A percentile compares a stretch with the other conserved stretches of the same genome.
phyloP scores from a whole-genome alignment of 1,140 invertebrate genomes.

The Caenorhabditis brenneri region DNA sequence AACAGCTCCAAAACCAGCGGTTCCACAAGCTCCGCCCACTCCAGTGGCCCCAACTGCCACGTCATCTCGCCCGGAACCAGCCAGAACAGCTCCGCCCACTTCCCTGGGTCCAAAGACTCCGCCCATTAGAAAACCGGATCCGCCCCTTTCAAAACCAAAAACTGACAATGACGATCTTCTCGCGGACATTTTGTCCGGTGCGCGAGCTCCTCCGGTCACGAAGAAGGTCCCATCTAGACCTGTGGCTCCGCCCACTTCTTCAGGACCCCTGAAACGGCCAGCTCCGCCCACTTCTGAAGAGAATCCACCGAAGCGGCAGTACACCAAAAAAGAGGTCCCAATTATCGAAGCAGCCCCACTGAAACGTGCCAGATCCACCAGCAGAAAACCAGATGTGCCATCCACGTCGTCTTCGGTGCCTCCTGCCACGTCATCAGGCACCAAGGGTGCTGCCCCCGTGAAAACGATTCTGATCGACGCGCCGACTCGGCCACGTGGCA shows the following conservation, averaged over 20 bases:
- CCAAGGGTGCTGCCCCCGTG: background rate
- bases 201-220: background rate
- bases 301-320: background rate
- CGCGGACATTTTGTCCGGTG: background rate
- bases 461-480: conserved; percentile 2
- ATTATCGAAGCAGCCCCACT: background rate
- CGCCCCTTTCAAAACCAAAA: background rate
- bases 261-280: background rate
- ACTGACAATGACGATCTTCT: background rate
- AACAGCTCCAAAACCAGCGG: background rate
- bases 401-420: background rate
- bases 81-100: background rate
- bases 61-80: too few relatives aligned
- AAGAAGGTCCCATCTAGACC: background rate
- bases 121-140: too few relatives aligned
- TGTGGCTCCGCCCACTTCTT: background rate
- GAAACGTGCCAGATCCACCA: background rate
- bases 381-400: background rate
- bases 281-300: background rate
- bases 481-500: background rate
- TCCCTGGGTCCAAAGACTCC: too few relatives aligned
- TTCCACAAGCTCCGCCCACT: background rate
- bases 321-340: background rate
- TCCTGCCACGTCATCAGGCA: background rate
- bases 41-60: background rate